Evolutionary conservation across 2,113 vertebrate genomes (phyloP).

Genomic region (Hipposideros armiger): DNA sequence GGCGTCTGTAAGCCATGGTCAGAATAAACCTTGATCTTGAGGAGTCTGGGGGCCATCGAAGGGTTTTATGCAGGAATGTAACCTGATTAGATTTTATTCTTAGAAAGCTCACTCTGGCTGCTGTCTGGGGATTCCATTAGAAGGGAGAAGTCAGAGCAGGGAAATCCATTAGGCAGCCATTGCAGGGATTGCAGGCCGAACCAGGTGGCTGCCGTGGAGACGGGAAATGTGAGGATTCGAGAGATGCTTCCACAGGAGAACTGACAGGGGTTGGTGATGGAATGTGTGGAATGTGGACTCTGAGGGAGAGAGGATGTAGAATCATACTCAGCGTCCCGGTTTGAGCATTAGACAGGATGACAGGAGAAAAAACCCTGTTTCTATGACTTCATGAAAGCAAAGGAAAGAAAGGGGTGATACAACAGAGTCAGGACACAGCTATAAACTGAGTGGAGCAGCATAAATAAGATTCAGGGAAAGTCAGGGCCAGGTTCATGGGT

Average conservation of each 20-base stretch:
- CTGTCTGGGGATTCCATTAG: neutral
- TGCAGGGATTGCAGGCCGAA: neutral
- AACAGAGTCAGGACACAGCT: neutral
- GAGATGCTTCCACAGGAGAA: neutral
- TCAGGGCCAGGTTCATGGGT: no score
- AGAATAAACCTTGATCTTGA: neutral
- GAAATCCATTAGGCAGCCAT: neutral
- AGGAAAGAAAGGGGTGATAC: neutral
- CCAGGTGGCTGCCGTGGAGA: neutral
- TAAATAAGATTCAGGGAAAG: neutral
- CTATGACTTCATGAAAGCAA: neutral
- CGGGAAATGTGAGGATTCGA: neutral
- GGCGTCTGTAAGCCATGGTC: neutral
- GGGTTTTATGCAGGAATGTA: neutral
- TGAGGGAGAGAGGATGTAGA: neutral
- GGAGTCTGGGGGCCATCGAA: neutral
- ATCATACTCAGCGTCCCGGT: neutral
- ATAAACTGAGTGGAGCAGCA: neutral
- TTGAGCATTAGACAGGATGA: neutral
- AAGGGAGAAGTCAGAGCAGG: neutral
- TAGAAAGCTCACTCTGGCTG: neutral
- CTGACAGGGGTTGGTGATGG: neutral
- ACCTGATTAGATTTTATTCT: neutral
- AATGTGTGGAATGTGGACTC: neutral
- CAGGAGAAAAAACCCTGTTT: neutral